Evolutionary conservation across 2,797 vertebrate species (phyloP).

Genomic region (Xenops minutus): DNA sequence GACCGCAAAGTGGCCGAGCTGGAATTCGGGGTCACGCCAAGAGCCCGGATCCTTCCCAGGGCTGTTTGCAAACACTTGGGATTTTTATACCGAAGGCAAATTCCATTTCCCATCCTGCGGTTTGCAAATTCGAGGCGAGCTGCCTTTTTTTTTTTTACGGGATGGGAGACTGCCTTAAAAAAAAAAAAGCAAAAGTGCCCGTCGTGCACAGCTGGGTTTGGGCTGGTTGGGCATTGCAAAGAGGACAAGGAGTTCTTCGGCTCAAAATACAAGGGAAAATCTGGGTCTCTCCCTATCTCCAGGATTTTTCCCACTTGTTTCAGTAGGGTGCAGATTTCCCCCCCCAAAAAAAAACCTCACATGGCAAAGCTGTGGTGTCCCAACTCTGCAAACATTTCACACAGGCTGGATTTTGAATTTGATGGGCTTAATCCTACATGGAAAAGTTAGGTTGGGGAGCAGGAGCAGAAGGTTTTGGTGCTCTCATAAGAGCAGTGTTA

Average conservation of each 20-base stretch:
- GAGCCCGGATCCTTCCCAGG: constrained; percentile 17
- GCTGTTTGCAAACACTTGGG: constrained; percentile 60
- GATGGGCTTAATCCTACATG: background rate
- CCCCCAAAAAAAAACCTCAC: fast-evolving
- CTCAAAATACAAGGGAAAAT: background rate
- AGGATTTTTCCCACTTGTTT: background rate
- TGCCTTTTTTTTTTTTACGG: background rate
- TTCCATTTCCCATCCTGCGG: constrained; percentile 50
- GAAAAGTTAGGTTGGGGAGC: background rate
- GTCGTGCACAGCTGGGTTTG: background rate
- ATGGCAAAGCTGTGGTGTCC: background rate
- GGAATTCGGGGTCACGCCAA: constrained; percentile 48
- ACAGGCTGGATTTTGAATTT: background rate
- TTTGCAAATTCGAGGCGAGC: constrained; percentile 37
- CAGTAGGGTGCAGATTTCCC: background rate
- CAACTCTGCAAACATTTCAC: background rate
- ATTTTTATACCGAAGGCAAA: constrained; percentile 52
- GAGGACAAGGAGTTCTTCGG: background rate
- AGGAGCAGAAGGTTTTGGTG: background rate
- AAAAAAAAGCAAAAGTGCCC: background rate
- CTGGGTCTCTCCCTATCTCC: fast-evolving
- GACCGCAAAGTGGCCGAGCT: constrained; percentile 14
- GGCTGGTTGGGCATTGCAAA: background rate
- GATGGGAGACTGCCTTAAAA: background rate
- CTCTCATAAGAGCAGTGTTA: background rate